Evolutionary conservation across 92 coral and sea anemone genomes (phyloP).

Genomic region (Actinernus sp.): DNA sequence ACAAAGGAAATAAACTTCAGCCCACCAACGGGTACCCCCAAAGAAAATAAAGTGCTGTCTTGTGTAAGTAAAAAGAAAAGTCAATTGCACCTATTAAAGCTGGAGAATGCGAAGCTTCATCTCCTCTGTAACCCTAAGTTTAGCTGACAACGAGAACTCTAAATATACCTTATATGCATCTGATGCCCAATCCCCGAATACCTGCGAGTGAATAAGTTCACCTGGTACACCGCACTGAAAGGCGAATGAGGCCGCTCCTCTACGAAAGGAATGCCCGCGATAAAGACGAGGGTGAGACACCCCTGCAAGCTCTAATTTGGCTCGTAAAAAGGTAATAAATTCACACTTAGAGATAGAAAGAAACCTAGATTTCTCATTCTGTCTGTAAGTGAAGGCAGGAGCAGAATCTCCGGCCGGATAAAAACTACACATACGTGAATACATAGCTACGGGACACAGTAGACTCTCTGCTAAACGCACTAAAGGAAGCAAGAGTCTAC

Average conservation of each 20-base stretch:
- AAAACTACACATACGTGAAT: constrained; percentile 5
- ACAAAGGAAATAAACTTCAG: too few relatives aligned
- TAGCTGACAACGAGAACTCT: constrained; percentile 18
- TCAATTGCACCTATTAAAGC: too few relatives aligned
- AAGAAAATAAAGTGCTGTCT: background rate
- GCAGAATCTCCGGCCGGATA: constrained; percentile 10
- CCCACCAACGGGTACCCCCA: constrained; percentile 3
- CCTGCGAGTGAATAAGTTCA: constrained; percentile 22
- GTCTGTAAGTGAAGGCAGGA: constrained; percentile 1
- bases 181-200: constrained; percentile 23
- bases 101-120: too few relatives aligned
- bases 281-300: constrained; percentile 21
- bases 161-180: too few relatives aligned
- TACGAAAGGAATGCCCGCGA: constrained; percentile 18
- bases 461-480: constrained; percentile 12
- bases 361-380: background rate
- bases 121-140: background rate
- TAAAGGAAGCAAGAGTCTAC: constrained; percentile 25
- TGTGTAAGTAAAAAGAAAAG: background rate
- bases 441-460: constrained; percentile 18
- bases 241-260: constrained; percentile 25
- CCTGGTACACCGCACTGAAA: constrained; percentile 18
- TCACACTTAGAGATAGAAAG: constrained; percentile 15
- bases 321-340: constrained; percentile 17
- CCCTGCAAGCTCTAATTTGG: constrained; percentile 25